phyloP scores from a whole-genome alignment of 1,140 invertebrate species.

The Mercenaria mercenaria region DNA sequence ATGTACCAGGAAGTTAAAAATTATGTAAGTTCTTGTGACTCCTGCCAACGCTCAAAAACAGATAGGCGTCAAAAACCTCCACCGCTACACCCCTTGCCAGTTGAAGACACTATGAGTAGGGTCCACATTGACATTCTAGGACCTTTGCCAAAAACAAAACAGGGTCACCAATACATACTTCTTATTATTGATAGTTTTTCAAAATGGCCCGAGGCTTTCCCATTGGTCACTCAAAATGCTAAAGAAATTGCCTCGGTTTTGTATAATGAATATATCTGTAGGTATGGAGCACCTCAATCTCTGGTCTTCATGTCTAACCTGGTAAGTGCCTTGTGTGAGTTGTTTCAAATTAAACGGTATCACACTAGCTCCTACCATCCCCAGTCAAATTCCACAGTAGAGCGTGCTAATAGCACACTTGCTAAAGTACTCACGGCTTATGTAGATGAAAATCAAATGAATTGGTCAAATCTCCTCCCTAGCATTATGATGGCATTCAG shows the following conservation, averaged over 20 bases:
- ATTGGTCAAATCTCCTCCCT: constrained; percentile 52
- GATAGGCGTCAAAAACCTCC: background rate
- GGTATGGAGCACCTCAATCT: constrained; percentile 6
- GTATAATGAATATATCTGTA: constrained; percentile 43
- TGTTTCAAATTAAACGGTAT: constrained; percentile 70
- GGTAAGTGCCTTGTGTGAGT: background rate
- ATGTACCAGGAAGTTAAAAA: constrained; percentile 27
- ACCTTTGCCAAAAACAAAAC: constrained; percentile 12
- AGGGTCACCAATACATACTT: background rate
- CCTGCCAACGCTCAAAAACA: constrained; percentile 16
- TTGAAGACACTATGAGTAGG: constrained; percentile 26
- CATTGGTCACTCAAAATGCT: constrained; percentile 12
- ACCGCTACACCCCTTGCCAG: constrained; percentile 33
- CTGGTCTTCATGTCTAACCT: constrained; percentile 54
- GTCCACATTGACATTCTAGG: constrained; percentile 47
- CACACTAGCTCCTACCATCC: constrained; percentile 73
- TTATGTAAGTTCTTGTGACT: constrained; percentile 35
- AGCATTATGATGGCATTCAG: constrained; percentile 65
- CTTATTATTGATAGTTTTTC: constrained; percentile 37
- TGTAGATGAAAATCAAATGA: constrained; percentile 52
- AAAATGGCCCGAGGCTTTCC: constrained; percentile 42
- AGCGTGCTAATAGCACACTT: constrained; percentile 49
- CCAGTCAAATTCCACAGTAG: constrained; percentile 70
- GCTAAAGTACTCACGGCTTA: constrained; percentile 49
- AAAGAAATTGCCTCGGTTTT: constrained; percentile 20